phyloP scores from a whole-genome alignment of 2,888 invertebrate species.

The Stomorhina lunata region DNA sequence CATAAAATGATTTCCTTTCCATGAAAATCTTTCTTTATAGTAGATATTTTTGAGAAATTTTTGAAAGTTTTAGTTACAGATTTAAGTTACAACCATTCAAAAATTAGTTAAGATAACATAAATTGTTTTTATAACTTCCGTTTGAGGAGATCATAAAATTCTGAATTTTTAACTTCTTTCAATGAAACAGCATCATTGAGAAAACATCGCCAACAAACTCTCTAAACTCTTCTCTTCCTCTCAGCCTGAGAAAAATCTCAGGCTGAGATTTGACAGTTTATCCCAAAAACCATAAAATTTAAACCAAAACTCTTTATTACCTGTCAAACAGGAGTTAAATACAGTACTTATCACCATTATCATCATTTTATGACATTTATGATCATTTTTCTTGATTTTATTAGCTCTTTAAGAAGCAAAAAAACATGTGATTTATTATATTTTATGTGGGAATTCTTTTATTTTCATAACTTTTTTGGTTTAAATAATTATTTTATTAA shows the following conservation, averaged over 20 bases:
- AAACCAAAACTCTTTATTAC: constrained; percentile 32
- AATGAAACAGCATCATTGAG: neutral
- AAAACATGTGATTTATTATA: neutral
- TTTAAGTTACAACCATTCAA: constrained; percentile 24
- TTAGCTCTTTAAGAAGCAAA: constrained; percentile 1
- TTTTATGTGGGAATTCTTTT: neutral
- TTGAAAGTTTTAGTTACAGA: too few relatives aligned
- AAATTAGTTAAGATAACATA: constrained; percentile 61
- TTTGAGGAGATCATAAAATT: too few relatives aligned
- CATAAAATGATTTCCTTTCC: too few relatives aligned
- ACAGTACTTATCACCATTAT: too few relatives aligned
- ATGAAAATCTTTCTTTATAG: too few relatives aligned
- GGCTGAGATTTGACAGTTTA: neutral
- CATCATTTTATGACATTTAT: constrained; percentile 45
- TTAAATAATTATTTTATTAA: constrained; percentile 50
- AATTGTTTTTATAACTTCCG: constrained; percentile 52
- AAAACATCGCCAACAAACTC: neutral
- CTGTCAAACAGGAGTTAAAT: constrained; percentile 3
- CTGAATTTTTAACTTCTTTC: neutral
- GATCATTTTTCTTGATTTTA: constrained; percentile 12
- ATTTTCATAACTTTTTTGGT: too few relatives aligned
- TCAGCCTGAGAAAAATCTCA: constrained; percentile 42
- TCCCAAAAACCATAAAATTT: neutral
- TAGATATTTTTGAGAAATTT: too few relatives aligned
- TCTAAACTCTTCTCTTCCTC: neutral